Base-by-base conservation (phyloP, 92 coral and sea anemone genomes). In the Epizoanthus fatuus region DNA sequence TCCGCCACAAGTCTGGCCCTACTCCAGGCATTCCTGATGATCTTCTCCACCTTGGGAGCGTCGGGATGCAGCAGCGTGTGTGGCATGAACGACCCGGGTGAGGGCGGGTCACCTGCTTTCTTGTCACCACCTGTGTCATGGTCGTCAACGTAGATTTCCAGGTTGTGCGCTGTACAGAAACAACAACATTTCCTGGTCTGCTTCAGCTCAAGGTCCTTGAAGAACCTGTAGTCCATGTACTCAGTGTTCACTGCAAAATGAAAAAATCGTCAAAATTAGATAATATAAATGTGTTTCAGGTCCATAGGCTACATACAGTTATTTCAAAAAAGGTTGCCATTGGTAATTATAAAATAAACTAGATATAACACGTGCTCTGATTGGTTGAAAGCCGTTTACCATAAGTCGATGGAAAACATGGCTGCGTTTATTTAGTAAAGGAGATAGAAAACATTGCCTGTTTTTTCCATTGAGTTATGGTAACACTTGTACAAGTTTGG, bases 1-100 rank as follows among this genome's bases (percentile, higher is more conserved):
- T 97, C 99, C 9, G 99, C 97, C 20, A 97, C 99, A 20, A 97
- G 95, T 54, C 99, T 86, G 35, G 91, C 93, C 75, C 59, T 91
- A 59, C 91, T 93, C 99, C 99, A 97, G 16, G 99, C 91, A 88
- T 97, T 94, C 57, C 99, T 94, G 74, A 97, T 93, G 62, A 95
- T 83, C 87, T 88, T 93, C 69, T 97, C 99, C 13, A 95, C 99
- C 67, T 94, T 83, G 1, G 96, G 74, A 9, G 99, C 99, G 22
- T 97, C 99, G 14, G 99, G 99, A 84, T 97, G 99, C 17, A 96
- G 92, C 15, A 97, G 96, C 9, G 93, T 59, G 81, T 97, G 99
- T 6, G 99, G 99, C 59, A 94, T 93, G 84, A 97, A 97, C 7
- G 99, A 93, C 3, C 98, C 96, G 10, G 96, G 93, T 54, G 81